Evolutionary conservation across 2,888 invertebrate species (phyloP).

Genomic region (Parthenolecanium corni): DNA sequence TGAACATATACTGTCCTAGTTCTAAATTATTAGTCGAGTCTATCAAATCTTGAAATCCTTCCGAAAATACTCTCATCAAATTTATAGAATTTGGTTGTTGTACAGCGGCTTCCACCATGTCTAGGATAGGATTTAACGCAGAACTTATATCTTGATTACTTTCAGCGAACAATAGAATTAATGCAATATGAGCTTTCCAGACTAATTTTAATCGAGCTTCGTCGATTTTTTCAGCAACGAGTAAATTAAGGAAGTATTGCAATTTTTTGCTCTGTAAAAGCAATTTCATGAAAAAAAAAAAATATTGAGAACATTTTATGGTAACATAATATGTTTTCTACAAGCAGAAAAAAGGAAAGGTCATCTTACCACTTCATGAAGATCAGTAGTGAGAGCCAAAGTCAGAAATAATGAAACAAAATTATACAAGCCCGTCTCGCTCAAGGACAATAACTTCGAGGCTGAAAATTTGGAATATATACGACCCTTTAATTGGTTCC

Average conservation of each 20-base stretch:
- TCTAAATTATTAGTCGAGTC: conserved; percentile 32
- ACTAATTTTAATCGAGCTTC: conserved; percentile 16
- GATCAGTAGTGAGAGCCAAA: conserved; percentile 40
- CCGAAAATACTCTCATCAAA: conserved; percentile 33
- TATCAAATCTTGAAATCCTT: conserved; percentile 34
- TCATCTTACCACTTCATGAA: conserved; percentile 39
- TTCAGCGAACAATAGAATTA: conserved; percentile 30
- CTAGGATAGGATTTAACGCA: conserved; percentile 19
- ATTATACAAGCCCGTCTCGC: conserved; percentile 47
- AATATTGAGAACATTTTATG: too few species aligned
- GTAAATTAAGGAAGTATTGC: conserved; percentile 8
- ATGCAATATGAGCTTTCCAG: conserved; percentile 29
- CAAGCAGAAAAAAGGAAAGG: neutral
- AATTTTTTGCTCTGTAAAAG: conserved; percentile 20
- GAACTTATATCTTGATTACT: conserved; percentile 25
- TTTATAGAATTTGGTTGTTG: neutral
- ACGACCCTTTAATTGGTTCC: conserved; percentile 46
- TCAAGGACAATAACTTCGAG: conserved; percentile 45
- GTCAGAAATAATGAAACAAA: conserved; percentile 43
- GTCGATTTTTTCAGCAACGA: conserved; percentile 12
- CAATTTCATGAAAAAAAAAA: neutral
- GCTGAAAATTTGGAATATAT: conserved; percentile 48
- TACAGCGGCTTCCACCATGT: conserved; percentile 9
- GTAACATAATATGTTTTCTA: neutral
- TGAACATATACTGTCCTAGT: conserved; percentile 34